Evolutionary conservation across 2,888 invertebrate genomes (phyloP).

Genomic region (Troilus luridus): DNA sequence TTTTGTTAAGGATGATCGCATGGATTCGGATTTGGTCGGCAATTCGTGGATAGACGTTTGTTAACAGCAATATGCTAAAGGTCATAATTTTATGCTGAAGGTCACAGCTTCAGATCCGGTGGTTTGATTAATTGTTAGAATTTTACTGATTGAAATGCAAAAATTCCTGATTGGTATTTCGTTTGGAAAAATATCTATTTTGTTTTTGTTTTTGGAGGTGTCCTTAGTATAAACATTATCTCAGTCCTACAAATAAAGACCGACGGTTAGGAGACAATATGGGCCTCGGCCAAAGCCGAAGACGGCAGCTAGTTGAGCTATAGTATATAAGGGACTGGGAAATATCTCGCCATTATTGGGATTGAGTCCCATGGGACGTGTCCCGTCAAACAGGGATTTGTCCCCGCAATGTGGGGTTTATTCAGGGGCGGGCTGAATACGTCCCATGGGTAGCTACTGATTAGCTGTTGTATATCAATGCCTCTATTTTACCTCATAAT

Average conservation of each 20-base stretch:
- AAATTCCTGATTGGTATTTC: too few relatives aligned
- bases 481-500: background rate
- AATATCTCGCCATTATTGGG: conserved; percentile 41
- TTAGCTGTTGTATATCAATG: background rate
- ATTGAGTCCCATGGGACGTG: background rate
- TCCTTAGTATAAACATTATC: background rate
- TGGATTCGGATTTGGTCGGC: too few relatives aligned
- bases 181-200: too few relatives aligned
- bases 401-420: conserved; percentile 4
- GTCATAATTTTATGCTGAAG: too few relatives aligned
- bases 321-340: conserved; percentile 28
- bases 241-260: background rate
- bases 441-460: background rate
- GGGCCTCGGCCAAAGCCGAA: background rate
- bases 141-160: too few relatives aligned
- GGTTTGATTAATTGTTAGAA: too few relatives aligned
- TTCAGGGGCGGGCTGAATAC: background rate
- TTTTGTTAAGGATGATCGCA: too few relatives aligned
- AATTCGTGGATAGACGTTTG: too few relatives aligned
- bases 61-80: too few relatives aligned
- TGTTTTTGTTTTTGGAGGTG: too few relatives aligned
- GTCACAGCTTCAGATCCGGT: too few relatives aligned
- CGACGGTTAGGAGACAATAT: background rate
- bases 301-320: background rate
- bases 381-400: conserved; percentile 44